phyloP scores from a whole-genome alignment of 2,888 invertebrate genomes.

The Eupithecia abbreviata region DNA sequence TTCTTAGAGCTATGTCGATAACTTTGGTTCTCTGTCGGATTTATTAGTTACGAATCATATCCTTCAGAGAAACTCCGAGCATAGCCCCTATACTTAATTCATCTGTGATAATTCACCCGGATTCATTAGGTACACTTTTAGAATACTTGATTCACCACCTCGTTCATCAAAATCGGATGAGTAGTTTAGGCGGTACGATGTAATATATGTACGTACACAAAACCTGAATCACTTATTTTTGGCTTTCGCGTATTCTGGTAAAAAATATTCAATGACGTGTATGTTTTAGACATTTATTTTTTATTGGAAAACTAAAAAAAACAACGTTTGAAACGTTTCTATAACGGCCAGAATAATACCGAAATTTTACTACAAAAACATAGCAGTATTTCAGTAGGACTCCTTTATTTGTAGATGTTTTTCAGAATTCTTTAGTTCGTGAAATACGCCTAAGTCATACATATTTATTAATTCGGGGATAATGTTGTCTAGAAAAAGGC shows the following conservation, averaged over 20 bases:
- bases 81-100: too few species aligned
- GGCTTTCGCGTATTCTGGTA: background rate
- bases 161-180: background rate
- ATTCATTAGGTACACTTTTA: too few species aligned
- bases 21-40: too few species aligned
- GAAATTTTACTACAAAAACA: background rate
- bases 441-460: background rate
- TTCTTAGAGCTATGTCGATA: too few species aligned
- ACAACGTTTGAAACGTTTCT: background rate
- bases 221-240: background rate
- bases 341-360: background rate
- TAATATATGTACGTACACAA: background rate
- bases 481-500: background rate
- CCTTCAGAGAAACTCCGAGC: too few species aligned
- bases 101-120: too few species aligned
- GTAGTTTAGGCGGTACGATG: background rate
- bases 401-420: conserved; percentile 2
- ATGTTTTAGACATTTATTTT: background rate
- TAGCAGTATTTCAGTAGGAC: background rate
- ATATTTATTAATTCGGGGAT: background rate
- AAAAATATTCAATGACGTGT: background rate
- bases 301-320: background rate
- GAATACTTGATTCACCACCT: too few species aligned
- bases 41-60: too few species aligned
- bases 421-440: background rate